Base-by-base conservation (phyloP, 1,140 invertebrate genomes). In the Neodiprion fabricii region DNA sequence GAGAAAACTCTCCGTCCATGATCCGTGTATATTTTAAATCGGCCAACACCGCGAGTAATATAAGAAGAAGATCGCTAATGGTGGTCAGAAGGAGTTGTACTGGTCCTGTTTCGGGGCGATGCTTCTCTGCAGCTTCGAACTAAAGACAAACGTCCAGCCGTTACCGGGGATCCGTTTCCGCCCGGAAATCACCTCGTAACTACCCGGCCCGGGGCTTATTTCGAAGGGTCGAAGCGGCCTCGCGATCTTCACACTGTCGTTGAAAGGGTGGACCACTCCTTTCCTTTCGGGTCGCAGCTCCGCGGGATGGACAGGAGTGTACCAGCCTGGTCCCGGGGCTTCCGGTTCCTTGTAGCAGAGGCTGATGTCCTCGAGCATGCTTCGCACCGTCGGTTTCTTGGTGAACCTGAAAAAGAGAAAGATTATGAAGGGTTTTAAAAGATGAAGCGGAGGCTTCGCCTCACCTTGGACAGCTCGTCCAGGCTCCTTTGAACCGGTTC, bases 401-500 rank as follows among this genome's bases (percentile, higher is more conserved):
- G 76, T 66, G 21, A 80, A 82, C 67, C 80, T 82, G 12, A 9
- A 28, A 11, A 14, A 7, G 48, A 71, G 10, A 48, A 17, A 48
- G 12, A 70, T 12, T 12, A 48, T 14, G 48, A 71, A 40, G 12
- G 7, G 0, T 68, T 72, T 0, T 4, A 61, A 14, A 67, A 14
- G 72, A 61, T 70, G 53, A 61, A 12, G n/a, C 8, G 53, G 8
- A 61, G 11, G n/a, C n/a, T 12, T 49, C 14, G 11, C 28, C 73
- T 66, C 76, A 81, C 80, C 80, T 81, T 7, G 78, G 71, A 75
- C 70, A 72, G 11, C 23, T 72, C 9, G 69, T 53, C 72, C 75
- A 80, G 50, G 61, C 72, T 53, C 80, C 80, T 76, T 81, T 81
- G 50, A 75, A 81, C 71, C 78, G 75, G 53, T 80, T 80, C 1